Conservation (phyloP, 1,140 invertebrate genomes). For the Pemphigus obesinymphae region DNA sequence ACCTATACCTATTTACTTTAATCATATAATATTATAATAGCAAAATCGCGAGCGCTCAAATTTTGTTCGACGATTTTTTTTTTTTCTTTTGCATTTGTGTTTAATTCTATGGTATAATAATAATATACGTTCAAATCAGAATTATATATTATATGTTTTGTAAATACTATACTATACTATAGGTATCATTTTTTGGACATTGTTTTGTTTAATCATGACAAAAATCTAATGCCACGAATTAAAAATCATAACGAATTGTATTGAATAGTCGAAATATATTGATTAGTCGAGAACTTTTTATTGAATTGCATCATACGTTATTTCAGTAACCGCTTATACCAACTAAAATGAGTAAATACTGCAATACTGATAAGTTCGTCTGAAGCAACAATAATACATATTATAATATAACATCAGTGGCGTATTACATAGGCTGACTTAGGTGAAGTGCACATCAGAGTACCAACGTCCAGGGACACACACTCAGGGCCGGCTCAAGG, state of each 20-base stretch:
- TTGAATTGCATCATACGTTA: not conserved
- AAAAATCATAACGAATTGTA: not conserved
- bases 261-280: constrained; percentile 22
- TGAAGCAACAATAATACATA: too few relatives aligned
- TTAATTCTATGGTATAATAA: not conserved
- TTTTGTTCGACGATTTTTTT: not conserved
- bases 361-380: too few relatives aligned
- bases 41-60: not conserved
- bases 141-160: not conserved
- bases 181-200: not conserved
- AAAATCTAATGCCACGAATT: not conserved
- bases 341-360: too few relatives aligned
- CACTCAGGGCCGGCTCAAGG: too few relatives aligned
- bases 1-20: too few relatives aligned
- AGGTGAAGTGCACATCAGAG: too few relatives aligned
- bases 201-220: not conserved
- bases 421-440: too few relatives aligned
- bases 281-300: not conserved
- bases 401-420: too few relatives aligned
- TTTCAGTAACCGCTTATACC: not conserved
- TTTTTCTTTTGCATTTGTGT: not conserved
- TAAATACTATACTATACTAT: not conserved
- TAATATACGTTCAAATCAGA: not conserved
- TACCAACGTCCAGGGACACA: too few relatives aligned
- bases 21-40: not conserved